Conservation (phyloP, 2,113 vertebrate species). For the Ranitomeya imitator region DNA sequence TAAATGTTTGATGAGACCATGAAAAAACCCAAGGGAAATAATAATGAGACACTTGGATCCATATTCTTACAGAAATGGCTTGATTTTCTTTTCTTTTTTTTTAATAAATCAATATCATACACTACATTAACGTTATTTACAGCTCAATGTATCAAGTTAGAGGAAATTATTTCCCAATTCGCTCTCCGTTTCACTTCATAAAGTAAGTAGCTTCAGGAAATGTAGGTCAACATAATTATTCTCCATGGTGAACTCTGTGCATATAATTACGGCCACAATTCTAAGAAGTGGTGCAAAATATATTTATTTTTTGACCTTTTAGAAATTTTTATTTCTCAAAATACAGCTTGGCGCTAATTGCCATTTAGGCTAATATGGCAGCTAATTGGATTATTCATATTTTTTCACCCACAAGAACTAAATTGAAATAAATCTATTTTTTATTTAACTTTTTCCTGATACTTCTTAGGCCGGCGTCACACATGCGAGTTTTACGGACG, state of each 20-base stretch:
- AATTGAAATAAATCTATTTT: neutral
- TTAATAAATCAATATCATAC: conserved; percentile 6
- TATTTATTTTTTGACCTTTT: neutral
- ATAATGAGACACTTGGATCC: neutral
- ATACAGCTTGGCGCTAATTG: neutral
- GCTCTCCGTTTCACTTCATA: conserved; percentile 18
- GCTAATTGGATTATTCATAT: neutral
- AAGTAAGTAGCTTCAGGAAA: conserved; percentile 24
- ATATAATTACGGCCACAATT: neutral
- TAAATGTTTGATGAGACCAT: conserved; percentile 19
- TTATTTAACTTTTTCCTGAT: neutral
- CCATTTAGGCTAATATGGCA: neutral
- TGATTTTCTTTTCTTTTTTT: neutral
- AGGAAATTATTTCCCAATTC: conserved; percentile 15
- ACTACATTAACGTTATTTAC: conserved; percentile 19
- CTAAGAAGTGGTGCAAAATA: neutral
- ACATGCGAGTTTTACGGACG: too few species aligned
- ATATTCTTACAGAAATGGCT: neutral
- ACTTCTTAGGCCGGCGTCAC: too few species aligned
- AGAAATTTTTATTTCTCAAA: neutral
- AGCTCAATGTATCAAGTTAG: conserved; percentile 19
- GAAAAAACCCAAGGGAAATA: conserved; percentile 25
- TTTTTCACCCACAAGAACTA: neutral
- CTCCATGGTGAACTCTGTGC: neutral
- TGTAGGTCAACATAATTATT: neutral